phyloP scores from a whole-genome alignment of 2,888 invertebrate species.

The Morpho deidamia region DNA sequence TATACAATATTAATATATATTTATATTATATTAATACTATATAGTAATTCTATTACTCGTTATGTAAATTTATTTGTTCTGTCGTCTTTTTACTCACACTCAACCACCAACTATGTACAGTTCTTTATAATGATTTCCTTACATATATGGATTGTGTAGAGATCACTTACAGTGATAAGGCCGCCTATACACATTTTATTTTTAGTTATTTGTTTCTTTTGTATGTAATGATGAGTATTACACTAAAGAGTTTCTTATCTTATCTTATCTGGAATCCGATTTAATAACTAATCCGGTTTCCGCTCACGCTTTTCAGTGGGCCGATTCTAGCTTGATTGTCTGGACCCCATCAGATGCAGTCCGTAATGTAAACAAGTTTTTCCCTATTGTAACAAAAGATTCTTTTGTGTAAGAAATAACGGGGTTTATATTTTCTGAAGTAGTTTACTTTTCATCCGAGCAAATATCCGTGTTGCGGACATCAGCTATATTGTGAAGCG shows the following conservation, averaged over 20 bases:
- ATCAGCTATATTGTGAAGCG: conserved; percentile 33
- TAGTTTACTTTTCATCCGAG: conserved; percentile 31
- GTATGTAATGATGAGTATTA: no score
- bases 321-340: background rate
- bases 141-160: no score
- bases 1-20: no score
- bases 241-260: no score
- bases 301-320: background rate
- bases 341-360: conserved; percentile 36
- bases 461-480: conserved; percentile 13
- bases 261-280: no score
- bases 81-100: no score
- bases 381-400: conserved; percentile 49
- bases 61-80: no score
- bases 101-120: no score
- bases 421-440: conserved; percentile 37
- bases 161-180: no score
- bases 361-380: conserved; percentile 57
- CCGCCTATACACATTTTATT: background rate
- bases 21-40: no score
- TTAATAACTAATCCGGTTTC: background rate
- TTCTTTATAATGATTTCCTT: no score
- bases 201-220: background rate
- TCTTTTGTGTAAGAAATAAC: conserved; percentile 47
- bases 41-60: no score